These are phyloP conservation scores for Rhagoletis pomonella DNA, from an alignment of 1,140 invertebrate species.

Conservation along the genomic window DNA sequence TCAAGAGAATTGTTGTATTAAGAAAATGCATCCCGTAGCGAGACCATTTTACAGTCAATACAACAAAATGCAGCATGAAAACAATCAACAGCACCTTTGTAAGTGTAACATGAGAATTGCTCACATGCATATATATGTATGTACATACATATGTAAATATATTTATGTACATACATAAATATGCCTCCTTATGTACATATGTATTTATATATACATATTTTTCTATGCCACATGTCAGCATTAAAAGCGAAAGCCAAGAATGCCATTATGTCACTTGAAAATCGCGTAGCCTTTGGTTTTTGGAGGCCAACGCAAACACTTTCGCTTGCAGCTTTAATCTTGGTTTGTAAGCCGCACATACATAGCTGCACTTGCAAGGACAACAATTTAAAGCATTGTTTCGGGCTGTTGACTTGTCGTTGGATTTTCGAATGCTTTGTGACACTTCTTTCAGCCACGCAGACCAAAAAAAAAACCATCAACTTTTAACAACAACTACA, in stretches of 20 bases:
- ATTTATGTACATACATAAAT: not conserved
- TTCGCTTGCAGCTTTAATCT: not conserved
- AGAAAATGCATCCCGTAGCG: not conserved
- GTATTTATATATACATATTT: not conserved
- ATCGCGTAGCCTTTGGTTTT: not conserved
- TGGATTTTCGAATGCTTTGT: not conserved
- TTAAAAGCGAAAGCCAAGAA: not conserved
- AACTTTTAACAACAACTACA: not conserved
- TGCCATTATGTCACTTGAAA: slow-evolving; percentile 30
- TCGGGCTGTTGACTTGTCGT: not conserved
- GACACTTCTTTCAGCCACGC: not conserved
- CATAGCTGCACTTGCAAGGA: not conserved
- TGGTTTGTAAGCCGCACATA: not conserved
- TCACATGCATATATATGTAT: not conserved
- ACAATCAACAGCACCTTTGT: not conserved
- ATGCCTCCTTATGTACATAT: not conserved
- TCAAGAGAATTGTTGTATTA: not conserved
- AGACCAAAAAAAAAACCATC: not conserved
- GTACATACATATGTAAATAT: not conserved
- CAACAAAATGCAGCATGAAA: not conserved
- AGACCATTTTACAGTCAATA: not conserved
- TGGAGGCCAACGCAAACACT: slow-evolving; percentile 1
- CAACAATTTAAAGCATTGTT: not conserved
- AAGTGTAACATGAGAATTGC: not conserved
- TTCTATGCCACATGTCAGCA: no score